phyloP scores from a whole-genome alignment of 2,888 invertebrate genomes.

The Thereva unica region DNA sequence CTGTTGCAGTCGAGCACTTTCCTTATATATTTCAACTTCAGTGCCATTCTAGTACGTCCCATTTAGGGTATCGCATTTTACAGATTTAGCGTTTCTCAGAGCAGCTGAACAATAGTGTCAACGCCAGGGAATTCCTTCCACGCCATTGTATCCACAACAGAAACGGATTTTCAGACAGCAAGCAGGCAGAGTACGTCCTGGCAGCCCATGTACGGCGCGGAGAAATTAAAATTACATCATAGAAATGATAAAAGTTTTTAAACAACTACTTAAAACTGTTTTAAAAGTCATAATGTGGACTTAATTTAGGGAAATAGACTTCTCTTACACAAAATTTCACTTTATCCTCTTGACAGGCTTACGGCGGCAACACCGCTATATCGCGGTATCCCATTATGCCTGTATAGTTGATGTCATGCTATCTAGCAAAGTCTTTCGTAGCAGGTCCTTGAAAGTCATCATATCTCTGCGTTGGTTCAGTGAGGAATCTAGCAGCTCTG shows the following conservation, averaged over 20 bases:
- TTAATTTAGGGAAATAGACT: conserved; percentile 34
- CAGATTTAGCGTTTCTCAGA: conserved; percentile 29
- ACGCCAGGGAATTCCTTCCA: conserved; percentile 9
- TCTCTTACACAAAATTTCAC: conserved; percentile 28
- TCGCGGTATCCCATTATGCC: not conserved
- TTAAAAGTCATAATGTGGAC: conserved; percentile 34
- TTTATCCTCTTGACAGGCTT: conserved; percentile 14
- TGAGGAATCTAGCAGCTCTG: no score
- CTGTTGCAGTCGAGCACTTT: not conserved
- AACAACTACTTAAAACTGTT: conserved; percentile 31
- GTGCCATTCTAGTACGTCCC: not conserved
- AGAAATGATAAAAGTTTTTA: conserved; percentile 31
- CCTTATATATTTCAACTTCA: not conserved
- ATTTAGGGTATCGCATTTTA: conserved; percentile 21
- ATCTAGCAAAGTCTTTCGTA: not conserved
- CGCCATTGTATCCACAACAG: not conserved
- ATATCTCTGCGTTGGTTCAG: no score
- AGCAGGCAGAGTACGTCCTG: no score
- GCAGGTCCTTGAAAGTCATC: no score
- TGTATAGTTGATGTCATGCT: not conserved
- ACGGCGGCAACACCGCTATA: not conserved
- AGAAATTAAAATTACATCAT: conserved; percentile 32
- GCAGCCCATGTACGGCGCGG: not conserved
- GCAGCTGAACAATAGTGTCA: conserved; percentile 26
- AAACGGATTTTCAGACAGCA: not conserved